Conservation (phyloP, 1,140 invertebrate species). For the Idris sp. region DNA sequence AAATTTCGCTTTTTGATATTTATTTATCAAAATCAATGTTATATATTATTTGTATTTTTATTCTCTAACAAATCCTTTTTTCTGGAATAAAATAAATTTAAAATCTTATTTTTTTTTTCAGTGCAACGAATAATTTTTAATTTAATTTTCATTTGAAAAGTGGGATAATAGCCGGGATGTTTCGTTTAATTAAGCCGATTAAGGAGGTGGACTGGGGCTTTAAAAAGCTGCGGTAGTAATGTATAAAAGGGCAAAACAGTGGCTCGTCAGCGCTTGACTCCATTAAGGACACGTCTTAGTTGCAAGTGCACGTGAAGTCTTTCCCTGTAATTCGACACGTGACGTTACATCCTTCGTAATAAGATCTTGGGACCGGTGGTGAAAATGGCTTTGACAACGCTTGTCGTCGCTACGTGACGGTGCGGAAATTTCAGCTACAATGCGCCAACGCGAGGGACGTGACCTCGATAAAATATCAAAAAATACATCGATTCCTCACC, state of each 20-base stretch:
- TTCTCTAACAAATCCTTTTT: no score
- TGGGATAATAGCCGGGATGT: no score
- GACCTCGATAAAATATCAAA: conserved; percentile 47
- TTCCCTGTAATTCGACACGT: conserved; percentile 61
- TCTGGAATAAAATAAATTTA: no score
- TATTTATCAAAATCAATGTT: conserved; percentile 13
- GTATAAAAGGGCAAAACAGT: conserved; percentile 13
- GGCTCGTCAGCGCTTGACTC: conserved; percentile 39
- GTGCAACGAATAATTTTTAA: no score
- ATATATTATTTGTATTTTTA: no score
- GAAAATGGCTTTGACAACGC: conserved; percentile 59
- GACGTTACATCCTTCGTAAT: conserved; percentile 61
- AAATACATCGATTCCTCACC: conserved; percentile 54
- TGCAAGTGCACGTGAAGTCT: conserved; percentile 47
- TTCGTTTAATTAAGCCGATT: conserved; percentile 22
- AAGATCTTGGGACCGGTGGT: conserved; percentile 57
- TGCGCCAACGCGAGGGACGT: conserved; percentile 53
- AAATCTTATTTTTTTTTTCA: no score
- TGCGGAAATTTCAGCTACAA: conserved; percentile 39
- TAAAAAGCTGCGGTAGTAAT: conserved; percentile 18
- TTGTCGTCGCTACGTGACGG: conserved; percentile 47
- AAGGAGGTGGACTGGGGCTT: neutral
- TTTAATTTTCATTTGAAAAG: no score
- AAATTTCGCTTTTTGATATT: conserved; percentile 14
- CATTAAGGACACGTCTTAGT: conserved; percentile 51